Conservation (phyloP, 2,113 vertebrate species). For the Leucosticte australis region DNA sequence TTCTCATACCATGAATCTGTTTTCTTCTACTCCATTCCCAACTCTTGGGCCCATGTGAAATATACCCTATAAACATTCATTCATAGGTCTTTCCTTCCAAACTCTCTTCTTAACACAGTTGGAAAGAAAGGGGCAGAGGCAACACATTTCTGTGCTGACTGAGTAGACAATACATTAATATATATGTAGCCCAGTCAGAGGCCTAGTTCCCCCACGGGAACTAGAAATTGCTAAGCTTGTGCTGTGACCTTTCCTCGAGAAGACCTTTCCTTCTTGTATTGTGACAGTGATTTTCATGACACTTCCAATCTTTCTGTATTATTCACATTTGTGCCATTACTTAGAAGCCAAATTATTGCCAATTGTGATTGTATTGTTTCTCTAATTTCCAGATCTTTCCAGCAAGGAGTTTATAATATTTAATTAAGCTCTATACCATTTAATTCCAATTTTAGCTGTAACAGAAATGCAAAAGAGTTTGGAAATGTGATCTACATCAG, state of each 20-base stretch:
- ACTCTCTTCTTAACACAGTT: not conserved
- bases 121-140: not conserved
- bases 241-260: not conserved
- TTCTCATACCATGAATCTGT: not conserved
- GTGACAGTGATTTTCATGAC: not conserved
- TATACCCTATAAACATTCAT: not conserved
- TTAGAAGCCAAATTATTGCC: not conserved
- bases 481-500: not conserved
- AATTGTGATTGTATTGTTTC: not conserved
- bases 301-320: not conserved
- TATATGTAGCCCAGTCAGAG: not conserved
- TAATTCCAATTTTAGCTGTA: not conserved
- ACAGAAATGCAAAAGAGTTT: not conserved
- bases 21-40: not conserved
- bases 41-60: not conserved
- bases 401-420: not conserved
- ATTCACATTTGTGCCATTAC: not conserved
- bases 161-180: not conserved
- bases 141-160: not conserved
- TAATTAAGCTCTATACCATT: not conserved
- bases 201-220: not conserved
- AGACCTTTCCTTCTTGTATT: not conserved
- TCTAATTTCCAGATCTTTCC: not conserved
- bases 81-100: not conserved
- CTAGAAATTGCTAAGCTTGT: not conserved